Percentiles rank a stretch among this genome's conserved stretches.
Evolutionary conservation across 2,888 invertebrate species (phyloP).

Genomic region (Mythimna impura): DNA sequence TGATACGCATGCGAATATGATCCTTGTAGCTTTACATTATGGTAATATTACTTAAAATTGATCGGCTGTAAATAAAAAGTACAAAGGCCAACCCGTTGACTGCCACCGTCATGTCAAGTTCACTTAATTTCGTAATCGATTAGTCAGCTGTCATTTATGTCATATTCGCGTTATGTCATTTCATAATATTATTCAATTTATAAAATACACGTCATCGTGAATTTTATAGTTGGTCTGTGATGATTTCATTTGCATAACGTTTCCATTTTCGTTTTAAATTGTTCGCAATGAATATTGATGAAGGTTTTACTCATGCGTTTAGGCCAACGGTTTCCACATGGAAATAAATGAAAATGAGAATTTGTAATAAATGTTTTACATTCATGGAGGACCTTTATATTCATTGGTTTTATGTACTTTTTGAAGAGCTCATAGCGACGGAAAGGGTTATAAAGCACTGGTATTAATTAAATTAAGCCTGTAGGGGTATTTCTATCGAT

Average conservation of each 20-base stretch:
- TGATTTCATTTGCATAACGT: conserved; percentile 64
- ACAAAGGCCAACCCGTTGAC: conserved; percentile 52
- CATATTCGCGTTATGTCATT: conserved; percentile 61
- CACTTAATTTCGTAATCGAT: conserved; percentile 49
- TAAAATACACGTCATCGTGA: conserved; percentile 52
- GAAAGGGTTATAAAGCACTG: not conserved
- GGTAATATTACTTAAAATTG: not conserved
- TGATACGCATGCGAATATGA: conserved; percentile 6
- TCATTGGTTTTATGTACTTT: not conserved
- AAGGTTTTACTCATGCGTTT: conserved; percentile 39
- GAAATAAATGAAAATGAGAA: conserved; percentile 34
- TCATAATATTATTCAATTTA: conserved; percentile 41
- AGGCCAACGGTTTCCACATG: conserved; percentile 34
- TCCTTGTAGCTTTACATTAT: conserved; percentile 1
- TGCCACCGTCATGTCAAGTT: conserved; percentile 62
- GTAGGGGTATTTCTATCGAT: not conserved
- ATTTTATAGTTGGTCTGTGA: conserved; percentile 43
- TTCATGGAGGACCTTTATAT: conserved; percentile 6
- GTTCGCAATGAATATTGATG: conserved; percentile 61
- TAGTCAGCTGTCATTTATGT: conserved; percentile 60
- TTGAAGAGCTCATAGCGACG: not conserved
- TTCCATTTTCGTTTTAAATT: conserved; percentile 53
- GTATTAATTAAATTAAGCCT: not conserved
- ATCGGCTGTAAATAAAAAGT: conserved; percentile 18
- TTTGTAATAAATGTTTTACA: conserved; percentile 23